Percentiles rank a stretch among this genome's conserved stretches.
Conservation (phyloP, 2,888 invertebrate species). For the Ichneumon xanthorius region DNA sequence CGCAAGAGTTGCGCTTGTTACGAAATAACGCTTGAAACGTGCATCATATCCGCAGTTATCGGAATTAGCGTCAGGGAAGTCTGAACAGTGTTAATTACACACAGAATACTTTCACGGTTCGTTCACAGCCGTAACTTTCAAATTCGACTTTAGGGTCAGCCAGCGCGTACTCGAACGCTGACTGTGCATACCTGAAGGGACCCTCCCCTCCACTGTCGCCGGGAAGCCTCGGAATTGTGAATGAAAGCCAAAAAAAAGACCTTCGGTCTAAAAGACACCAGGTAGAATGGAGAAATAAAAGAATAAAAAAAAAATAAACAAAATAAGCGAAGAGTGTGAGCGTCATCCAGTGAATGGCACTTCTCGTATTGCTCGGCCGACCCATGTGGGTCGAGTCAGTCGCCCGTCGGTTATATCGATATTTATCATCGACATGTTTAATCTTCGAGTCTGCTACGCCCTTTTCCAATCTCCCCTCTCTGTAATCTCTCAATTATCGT, state of each 20-base stretch:
- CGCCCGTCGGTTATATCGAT: conserved; percentile 27
- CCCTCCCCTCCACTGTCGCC: conserved; percentile 6
- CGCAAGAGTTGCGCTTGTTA: conserved; percentile 28
- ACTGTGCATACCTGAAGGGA: conserved; percentile 16
- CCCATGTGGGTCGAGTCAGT: conserved; percentile 43
- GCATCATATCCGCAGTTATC: conserved; percentile 23
- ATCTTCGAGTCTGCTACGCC: conserved; percentile 31
- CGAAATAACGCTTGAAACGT: conserved; percentile 21
- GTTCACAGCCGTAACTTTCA: conserved; percentile 29
- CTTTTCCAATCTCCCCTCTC: conserved; percentile 10
- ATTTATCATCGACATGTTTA: conserved; percentile 38
- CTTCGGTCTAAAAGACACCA: conserved; percentile 32
- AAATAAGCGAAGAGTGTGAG: conserved; percentile 36
- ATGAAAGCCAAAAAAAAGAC: conserved; percentile 28
- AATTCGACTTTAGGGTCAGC: conserved; percentile 35
- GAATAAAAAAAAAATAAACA: background rate
- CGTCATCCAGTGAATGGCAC: conserved; percentile 65
- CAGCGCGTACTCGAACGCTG: conserved; percentile 18
- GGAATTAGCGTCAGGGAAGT: background rate
- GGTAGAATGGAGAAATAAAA: conserved; percentile 42
- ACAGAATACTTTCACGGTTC: background rate
- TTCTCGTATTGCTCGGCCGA: conserved; percentile 63
- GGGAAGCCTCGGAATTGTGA: conserved; percentile 2
- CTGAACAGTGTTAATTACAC: background rate
- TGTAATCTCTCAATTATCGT: conserved; percentile 38